These are phyloP conservation scores for Magallana gigas DNA, from an alignment of 1,140 invertebrate genomes.

Conservation along the genomic window DNA sequence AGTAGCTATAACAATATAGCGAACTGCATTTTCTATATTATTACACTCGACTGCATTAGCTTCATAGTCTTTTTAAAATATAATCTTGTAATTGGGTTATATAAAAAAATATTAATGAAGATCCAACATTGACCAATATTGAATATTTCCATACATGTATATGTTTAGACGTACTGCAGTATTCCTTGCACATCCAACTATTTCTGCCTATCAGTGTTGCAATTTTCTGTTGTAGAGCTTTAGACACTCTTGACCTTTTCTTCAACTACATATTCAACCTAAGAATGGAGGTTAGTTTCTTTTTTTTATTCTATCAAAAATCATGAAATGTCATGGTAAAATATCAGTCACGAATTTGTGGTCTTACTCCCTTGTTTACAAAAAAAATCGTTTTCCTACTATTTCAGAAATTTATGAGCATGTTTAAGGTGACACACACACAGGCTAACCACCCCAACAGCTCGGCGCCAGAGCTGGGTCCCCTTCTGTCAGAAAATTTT, in stretches of 20 bases:
- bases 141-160: no score
- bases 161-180: no score
- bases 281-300: conserved; percentile 60
- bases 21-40: no score
- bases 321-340: neutral
- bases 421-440: conserved; percentile 67
- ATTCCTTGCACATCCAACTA: no score
- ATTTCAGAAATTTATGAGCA: conserved; percentile 65
- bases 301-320: neutral
- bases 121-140: no score
- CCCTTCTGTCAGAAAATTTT: conserved; percentile 63
- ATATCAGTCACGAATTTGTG: conserved; percentile 28
- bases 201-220: no score
- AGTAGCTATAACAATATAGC: no score
- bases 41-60: no score
- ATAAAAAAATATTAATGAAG: no score
- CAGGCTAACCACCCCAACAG: conserved; percentile 48
- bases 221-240: conserved; percentile 61
- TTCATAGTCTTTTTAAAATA: no score
- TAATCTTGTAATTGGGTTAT: no score
- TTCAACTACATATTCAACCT: conserved; percentile 74
- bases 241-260: conserved; percentile 70
- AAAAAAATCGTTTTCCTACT: neutral
- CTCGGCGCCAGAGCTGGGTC: conserved; percentile 57
- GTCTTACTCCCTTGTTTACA: no score